These are phyloP conservation scores for Himalopsyche japonica DNA, from an alignment of 2,888 invertebrate species.

Conservation along the genomic window DNA sequence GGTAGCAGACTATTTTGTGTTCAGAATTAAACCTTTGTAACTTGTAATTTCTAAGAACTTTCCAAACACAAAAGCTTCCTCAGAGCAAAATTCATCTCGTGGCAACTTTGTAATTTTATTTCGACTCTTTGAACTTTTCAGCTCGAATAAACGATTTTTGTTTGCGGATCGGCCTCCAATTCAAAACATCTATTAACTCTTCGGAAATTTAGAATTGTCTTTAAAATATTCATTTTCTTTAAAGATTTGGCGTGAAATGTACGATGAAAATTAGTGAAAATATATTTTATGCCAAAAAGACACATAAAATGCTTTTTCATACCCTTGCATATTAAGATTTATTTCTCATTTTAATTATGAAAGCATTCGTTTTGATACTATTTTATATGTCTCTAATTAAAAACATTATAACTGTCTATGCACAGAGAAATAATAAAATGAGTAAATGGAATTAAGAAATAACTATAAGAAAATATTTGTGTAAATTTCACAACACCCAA, in stretches of 20 bases:
- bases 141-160: not conserved
- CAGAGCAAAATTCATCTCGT: not conserved
- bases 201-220: not conserved
- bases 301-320: too few species aligned
- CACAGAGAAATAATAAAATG: too few species aligned
- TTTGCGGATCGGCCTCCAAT: not conserved
- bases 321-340: too few species aligned
- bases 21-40: not conserved
- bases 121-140: not conserved
- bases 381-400: too few species aligned
- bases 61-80: not conserved
- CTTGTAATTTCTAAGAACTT: not conserved
- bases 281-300: too few species aligned
- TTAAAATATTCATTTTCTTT: not conserved
- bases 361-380: too few species aligned
- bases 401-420: too few species aligned
- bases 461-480: too few species aligned
- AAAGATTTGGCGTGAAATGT: not conserved
- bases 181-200: not conserved
- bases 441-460: too few species aligned
- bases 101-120: not conserved
- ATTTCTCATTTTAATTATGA: too few species aligned
- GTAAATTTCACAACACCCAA: too few species aligned
- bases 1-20: not conserved
- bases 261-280: not conserved